A percentile compares a stretch with the other conserved stretches of the same genome.
Evolutionary conservation across 2,888 invertebrate species (phyloP).

Genomic region (Isoperla grammatica): DNA sequence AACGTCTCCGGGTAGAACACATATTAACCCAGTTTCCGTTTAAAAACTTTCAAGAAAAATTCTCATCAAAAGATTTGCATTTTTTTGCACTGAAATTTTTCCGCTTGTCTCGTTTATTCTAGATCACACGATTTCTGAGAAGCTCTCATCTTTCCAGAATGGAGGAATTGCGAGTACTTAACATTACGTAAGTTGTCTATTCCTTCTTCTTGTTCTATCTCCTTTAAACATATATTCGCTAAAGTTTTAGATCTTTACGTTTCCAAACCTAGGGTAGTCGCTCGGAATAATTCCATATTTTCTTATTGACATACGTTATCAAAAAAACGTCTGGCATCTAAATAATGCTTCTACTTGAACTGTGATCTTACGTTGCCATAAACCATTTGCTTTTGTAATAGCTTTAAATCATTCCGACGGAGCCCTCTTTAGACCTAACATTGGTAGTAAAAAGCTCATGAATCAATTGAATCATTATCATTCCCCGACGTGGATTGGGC

Average conservation of each 20-base stretch:
- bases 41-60: constrained; percentile 5
- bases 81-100: constrained; percentile 10
- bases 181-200: constrained; percentile 56
- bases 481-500: background rate
- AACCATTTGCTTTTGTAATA: too few relatives aligned
- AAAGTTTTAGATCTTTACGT: background rate
- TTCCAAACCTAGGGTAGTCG: background rate
- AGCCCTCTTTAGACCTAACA: too few relatives aligned
- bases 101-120: constrained; percentile 39
- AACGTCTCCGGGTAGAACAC: constrained; percentile 13
- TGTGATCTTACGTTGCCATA: too few relatives aligned
- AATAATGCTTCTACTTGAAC: too few relatives aligned
- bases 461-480: background rate
- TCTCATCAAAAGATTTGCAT: constrained; percentile 17
- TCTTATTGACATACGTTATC: too few relatives aligned
- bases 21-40: constrained; percentile 16
- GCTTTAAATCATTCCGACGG: too few relatives aligned
- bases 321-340: too few relatives aligned
- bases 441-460: background rate
- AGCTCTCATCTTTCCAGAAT: constrained; percentile 59
- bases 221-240: constrained; percentile 8
- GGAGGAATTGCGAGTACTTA: constrained; percentile 60
- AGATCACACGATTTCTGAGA: constrained; percentile 60
- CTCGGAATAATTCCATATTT: background rate
- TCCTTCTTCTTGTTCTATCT: constrained; percentile 3